Base-by-base conservation (phyloP, 2,797 vertebrate species). In the Malurus splendens region DNA sequence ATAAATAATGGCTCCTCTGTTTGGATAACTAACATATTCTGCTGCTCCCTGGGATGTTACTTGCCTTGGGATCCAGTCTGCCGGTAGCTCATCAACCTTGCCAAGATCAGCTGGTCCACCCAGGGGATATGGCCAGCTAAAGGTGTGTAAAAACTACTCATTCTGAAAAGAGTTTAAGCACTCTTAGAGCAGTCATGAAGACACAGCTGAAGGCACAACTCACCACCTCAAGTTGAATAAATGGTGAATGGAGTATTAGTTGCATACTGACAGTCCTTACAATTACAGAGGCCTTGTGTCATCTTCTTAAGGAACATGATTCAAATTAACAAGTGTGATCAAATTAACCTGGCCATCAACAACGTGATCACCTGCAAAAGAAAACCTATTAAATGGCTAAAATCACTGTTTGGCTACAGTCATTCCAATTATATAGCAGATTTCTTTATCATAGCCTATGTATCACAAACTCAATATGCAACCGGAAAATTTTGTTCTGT, bases 101-200 rank as follows among this genome's bases (percentile, higher is more conserved):
- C 32, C 41, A 45, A 5, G 7, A 14, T 19, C 74, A 54, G 10
- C 11, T 65, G 16, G 23, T 36, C 41, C 48, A 30, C 5, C 18
- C 45, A 15, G 23, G 27, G 10, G 7, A 20, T n/a, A 51, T 3
- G 5, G 52, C 28, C 64, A 73, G 27, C 15, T 59, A 60, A 74
- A 86, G 24, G 10, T 15, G 3, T 47, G 38, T 0, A 0, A 77
- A 82, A 48, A 51, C 14, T 66, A 23, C 3, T 14, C 33, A 62
- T 56, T 47, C 77, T 36, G 36, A 44, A 65, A 72, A 42, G 33
- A 66, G 7, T 39, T 54, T 30, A 64, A 76, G 16, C 8, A 54
- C 16, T 56, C 50, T 70, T 51, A n/a, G 4, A 61, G 30, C 27
- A 68, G 44, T n/a, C 27, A 7, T 6, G 24, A 79, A 70, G 10